These are phyloP conservation scores for Dromiciops gliroides DNA, from an alignment of 2,113 vertebrate genomes.

Conservation along the genomic window DNA sequence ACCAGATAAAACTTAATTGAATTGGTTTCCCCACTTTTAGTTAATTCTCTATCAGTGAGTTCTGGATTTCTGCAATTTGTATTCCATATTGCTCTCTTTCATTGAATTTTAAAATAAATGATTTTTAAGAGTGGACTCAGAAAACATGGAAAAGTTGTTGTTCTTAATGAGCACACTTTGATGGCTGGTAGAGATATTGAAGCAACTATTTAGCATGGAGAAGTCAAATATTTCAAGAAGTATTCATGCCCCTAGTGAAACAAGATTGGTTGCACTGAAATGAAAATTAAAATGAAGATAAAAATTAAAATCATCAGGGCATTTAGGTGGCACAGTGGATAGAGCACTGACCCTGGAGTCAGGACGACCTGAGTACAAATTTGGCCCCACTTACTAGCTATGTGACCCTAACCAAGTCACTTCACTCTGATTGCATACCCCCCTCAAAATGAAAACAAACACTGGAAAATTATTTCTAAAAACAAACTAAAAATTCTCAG, in stretches of 20 bases:
- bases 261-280: background rate
- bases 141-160: background rate
- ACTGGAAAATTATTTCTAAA: background rate
- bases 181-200: background rate
- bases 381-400: too few relatives aligned
- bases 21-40: background rate
- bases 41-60: background rate
- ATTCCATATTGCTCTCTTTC: background rate
- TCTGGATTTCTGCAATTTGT: background rate
- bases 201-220: background rate
- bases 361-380: too few relatives aligned
- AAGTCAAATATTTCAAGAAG: background rate
- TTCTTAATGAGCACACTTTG: background rate
- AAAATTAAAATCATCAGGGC: background rate
- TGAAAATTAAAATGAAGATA: background rate
- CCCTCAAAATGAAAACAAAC: too few relatives aligned
- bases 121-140: background rate
- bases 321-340: too few relatives aligned
- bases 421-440: too few relatives aligned
- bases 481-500: background rate
- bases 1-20: background rate
- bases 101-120: background rate
- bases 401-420: too few relatives aligned
- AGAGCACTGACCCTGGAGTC: too few relatives aligned
- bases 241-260: background rate